Percentiles rank a stretch among this genome's conserved stretches.
Conservation (phyloP, 1,140 invertebrate species). For the Trichonephila clavata region DNA sequence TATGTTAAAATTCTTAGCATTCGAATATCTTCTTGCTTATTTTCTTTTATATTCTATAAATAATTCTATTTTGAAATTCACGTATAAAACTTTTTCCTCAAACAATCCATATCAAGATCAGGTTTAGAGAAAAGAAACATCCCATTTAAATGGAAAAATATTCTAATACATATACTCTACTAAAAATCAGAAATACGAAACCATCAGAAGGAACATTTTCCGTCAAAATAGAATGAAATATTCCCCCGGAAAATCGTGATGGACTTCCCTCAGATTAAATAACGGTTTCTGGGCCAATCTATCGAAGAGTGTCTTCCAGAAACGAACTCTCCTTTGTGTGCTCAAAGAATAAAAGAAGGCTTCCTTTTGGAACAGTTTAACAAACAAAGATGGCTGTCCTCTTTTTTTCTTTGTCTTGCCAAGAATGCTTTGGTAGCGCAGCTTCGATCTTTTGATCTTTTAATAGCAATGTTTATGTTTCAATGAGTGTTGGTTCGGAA, state of each 20-base stretch:
- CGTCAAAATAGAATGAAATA: not conserved
- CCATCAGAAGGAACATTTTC: not conserved
- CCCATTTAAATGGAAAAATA: no score
- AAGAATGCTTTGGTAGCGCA: not conserved
- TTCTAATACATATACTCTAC: no score
- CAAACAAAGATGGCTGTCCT: not conserved
- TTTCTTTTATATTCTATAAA: no score
- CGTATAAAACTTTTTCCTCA: no score
- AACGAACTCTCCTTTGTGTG: not conserved
- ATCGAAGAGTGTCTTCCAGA: not conserved
- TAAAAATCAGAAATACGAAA: no score
- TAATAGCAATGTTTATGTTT: constrained; percentile 11
- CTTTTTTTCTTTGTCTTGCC: not conserved
- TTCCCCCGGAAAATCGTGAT: not conserved
- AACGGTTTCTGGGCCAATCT: not conserved
- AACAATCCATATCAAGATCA: no score
- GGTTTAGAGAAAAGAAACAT: no score
- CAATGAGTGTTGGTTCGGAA: not conserved
- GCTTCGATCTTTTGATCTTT: not conserved
- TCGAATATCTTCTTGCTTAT: no score
- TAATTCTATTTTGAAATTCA: no score
- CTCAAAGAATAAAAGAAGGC: not conserved
- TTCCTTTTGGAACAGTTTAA: not conserved
- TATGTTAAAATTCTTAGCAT: no score
- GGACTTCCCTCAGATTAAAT: not conserved